Base-by-base conservation (phyloP, 1,140 invertebrate genomes). In the Leptopilina clavipes region DNA sequence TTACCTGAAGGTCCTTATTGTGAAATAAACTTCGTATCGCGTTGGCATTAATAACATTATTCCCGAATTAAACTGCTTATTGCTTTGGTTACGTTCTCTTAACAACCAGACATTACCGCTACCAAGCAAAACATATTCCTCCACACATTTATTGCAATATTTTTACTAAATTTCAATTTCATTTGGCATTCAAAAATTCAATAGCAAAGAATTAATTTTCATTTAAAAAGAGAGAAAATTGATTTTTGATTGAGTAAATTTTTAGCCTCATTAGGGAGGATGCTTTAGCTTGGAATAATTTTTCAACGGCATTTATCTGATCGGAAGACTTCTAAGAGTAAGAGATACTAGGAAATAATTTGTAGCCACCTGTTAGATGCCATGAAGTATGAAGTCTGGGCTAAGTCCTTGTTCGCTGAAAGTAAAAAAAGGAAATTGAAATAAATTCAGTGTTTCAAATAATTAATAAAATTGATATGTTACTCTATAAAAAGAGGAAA, bases 381-480 rank as follows among this genome's bases (percentile, higher is more conserved):
- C 95, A 99, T 96, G 89, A 98, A 98, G 92, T 99, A 99, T 0
- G 97, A 98, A 45, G 97, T 98, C 91, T 99, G 97, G 44, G 97
- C 97, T 80, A 99, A 92, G 90, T 99, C 97, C 91, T 98, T 98
- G 85, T 95, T 95, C 65, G 96, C 97, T 97, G 93, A 79, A 92
- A 91, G 79, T 82, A 71, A 78, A 80, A 76, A 75, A 76, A 37
- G n/a, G 1, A 19, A 19, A 59, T 71, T 25, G 8, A 73, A 19
- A 22, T 44, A 48, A 75, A 31, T 31, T 31, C 25, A 31, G 25
- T 1, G 25, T 31, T 31, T 1, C 25, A n/a, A n/a, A n/a, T 17
- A 17, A 52, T 52, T 52, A n/a, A 56, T 19, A 59, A 74, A 17
- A 45, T 37, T 54, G 12, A 12, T 8, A 65, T 48, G 8, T 1